A percentile compares a stretch with the other conserved stretches of the same genome.
Conservation (phyloP, 2,113 vertebrate genomes). For the Crotalus tigris region DNA sequence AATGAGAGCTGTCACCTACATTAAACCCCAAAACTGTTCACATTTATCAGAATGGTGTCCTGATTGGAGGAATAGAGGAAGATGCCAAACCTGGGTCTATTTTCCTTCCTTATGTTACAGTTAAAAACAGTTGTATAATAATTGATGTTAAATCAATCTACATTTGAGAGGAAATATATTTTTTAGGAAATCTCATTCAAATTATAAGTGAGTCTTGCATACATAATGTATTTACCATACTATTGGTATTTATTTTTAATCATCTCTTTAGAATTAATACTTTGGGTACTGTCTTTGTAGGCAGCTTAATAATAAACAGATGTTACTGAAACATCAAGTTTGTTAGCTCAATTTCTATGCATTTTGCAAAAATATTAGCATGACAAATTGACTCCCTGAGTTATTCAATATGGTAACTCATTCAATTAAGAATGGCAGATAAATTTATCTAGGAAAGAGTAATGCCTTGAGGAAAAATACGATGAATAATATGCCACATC, state of each 20-base stretch:
- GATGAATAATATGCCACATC: background rate
- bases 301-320: slow-evolving; percentile 30
- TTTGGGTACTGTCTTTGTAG: background rate
- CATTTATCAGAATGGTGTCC: background rate
- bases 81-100: slow-evolving; percentile 14
- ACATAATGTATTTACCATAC: background rate
- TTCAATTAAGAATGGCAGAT: slow-evolving; percentile 53
- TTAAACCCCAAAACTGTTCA: background rate
- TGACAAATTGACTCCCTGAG: slow-evolving; percentile 48
- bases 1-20: background rate
- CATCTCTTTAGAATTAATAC: background rate
- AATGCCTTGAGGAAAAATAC: background rate
- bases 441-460: slow-evolving; percentile 28
- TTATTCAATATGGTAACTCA: slow-evolving; percentile 51
- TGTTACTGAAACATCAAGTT: slow-evolving; percentile 36
- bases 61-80: slow-evolving; percentile 14
- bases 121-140: background rate
- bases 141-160: background rate
- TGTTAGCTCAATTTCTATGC: slow-evolving; percentile 31
- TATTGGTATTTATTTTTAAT: background rate
- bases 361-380: slow-evolving; percentile 57
- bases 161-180: background rate
- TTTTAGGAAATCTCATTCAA: background rate
- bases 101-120: slow-evolving; percentile 13
- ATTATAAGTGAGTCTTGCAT: background rate